A percentile compares a stretch with the other conserved stretches of the same genome.
phyloP scores from a whole-genome alignment of 2,888 invertebrate genomes.

The Elegia similella region DNA sequence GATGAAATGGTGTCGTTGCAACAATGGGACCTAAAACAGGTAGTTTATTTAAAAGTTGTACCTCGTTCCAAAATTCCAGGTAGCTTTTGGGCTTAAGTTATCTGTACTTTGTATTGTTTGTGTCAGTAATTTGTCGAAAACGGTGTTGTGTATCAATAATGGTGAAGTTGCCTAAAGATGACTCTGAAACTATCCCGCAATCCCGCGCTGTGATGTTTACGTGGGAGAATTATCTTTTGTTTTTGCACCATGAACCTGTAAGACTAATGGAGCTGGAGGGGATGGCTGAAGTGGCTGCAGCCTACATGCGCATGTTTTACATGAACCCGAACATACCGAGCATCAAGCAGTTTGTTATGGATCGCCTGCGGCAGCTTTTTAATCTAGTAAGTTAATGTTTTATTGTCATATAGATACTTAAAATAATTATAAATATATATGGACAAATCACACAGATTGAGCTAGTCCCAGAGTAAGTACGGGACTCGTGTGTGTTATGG shows the following conservation, averaged over 20 bases:
- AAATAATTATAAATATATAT: no score
- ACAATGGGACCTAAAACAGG: background rate
- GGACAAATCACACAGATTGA: no score
- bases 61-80: background rate
- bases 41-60: background rate
- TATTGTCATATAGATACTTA: no score
- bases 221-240: background rate
- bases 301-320: conserved; percentile 22
- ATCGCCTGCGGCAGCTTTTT: conserved; percentile 32
- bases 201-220: background rate
- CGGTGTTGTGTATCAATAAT: background rate
- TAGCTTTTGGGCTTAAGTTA: background rate
- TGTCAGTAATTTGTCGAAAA: background rate
- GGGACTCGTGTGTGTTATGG: no score
- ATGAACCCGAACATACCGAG: conserved; percentile 10
- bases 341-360: conserved; percentile 31
- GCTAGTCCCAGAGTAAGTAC: no score
- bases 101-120: background rate
- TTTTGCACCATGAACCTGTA: background rate
- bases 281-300: conserved; percentile 29
- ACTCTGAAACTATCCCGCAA: background rate
- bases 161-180: conserved; percentile 1
- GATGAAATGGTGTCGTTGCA: background rate
- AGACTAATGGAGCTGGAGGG: background rate
- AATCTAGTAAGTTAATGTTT: conserved; percentile 34